Evolutionary conservation across 2,888 invertebrate species (phyloP).

Genomic region (Adelognathus sp.): DNA sequence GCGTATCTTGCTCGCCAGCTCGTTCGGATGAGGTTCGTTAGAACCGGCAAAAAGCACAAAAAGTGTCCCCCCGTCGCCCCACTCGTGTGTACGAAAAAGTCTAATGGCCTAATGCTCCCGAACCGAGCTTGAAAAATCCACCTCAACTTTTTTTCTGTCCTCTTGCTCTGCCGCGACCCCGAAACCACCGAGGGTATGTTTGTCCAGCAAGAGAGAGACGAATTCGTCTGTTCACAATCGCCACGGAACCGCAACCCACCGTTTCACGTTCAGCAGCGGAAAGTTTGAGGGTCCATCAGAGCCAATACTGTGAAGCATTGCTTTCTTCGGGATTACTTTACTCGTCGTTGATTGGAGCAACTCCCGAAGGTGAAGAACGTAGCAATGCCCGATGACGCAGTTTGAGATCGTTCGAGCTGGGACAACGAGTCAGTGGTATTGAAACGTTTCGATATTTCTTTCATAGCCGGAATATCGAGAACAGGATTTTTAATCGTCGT

Average conservation of each 20-base stretch:
- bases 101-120: constrained; percentile 40
- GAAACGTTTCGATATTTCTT: too few species aligned
- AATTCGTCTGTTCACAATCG: too few species aligned
- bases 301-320: not conserved
- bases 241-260: too few species aligned
- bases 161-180: not conserved
- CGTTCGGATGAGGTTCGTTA: constrained; percentile 54
- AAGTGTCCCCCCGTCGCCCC: constrained; percentile 26
- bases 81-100: constrained; percentile 10
- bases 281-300: too few species aligned
- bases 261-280: not conserved
- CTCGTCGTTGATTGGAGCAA: not conserved
- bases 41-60: constrained; percentile 28
- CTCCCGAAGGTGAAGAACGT: not conserved
- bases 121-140: not conserved
- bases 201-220: not conserved
- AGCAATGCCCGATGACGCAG: not conserved
- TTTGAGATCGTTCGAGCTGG: not conserved
- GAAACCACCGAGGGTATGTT: not conserved
- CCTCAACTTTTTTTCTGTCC: not conserved
- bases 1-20: constrained; percentile 39
- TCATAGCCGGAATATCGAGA: too few species aligned
- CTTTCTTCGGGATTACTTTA: not conserved
- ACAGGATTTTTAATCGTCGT: too few species aligned
- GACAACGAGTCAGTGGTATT: not conserved